A percentile compares a stretch with the other conserved stretches of the same genome.
Evolutionary conservation across 2,888 invertebrate species (phyloP).

Genomic region (Cataglyphis rosenhaueri): DNA sequence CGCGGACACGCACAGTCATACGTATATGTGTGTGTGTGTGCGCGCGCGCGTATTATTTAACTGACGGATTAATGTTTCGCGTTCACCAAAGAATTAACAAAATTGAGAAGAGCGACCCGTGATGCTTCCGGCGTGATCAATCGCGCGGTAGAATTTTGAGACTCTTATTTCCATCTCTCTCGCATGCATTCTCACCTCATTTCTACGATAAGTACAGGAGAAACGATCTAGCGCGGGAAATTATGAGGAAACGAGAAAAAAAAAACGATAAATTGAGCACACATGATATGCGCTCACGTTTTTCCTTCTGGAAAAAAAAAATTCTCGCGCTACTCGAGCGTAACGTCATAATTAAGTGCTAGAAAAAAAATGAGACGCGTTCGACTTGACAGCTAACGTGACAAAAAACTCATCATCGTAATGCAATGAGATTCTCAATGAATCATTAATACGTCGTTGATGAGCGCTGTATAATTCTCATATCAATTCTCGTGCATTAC

Average conservation of each 20-base stretch:
- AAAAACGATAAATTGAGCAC: neutral
- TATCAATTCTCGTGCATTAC: slow-evolving; percentile 22
- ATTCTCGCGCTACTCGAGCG: neutral
- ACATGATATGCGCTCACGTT: neutral
- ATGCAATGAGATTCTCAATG: neutral
- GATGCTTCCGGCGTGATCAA: neutral
- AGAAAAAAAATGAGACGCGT: slow-evolving; percentile 3
- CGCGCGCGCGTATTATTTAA: slow-evolving; percentile 38
- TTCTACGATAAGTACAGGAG: neutral
- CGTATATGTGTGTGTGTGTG: neutral
- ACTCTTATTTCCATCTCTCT: neutral
- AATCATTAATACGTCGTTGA: slow-evolving; percentile 11
- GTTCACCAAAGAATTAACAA: neutral
- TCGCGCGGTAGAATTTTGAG: neutral
- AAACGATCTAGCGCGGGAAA: neutral
- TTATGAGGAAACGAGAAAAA: neutral
- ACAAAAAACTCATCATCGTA: slow-evolving; percentile 9
- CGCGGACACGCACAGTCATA: slow-evolving; percentile 29
- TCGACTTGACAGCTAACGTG: neutral
- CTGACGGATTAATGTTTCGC: slow-evolving; percentile 46
- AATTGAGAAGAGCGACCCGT: neutral
- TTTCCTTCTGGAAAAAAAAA: neutral
- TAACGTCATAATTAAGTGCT: neutral
- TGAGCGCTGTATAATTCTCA: slow-evolving; percentile 25
- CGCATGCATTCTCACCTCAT: neutral